Conservation (phyloP, 2,888 invertebrate species). For the Poecilus cupreus region DNA sequence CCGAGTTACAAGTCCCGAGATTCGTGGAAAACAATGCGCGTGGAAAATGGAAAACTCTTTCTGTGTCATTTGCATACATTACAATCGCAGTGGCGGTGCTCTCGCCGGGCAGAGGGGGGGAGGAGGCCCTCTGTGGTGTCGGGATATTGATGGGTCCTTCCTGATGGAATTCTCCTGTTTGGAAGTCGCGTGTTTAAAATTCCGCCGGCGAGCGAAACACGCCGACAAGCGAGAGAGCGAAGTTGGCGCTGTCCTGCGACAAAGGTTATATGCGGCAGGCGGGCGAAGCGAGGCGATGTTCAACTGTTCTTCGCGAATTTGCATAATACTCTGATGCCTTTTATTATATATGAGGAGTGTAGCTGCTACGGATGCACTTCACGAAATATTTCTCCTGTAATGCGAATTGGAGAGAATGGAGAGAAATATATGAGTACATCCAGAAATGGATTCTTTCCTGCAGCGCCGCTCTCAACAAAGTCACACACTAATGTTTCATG, state of each 20-base stretch:
- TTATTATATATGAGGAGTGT: slow-evolving; percentile 39
- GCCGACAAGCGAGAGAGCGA: neutral
- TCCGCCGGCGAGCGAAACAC: slow-evolving; percentile 17
- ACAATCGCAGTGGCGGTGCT: neutral
- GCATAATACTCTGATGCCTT: slow-evolving; percentile 31
- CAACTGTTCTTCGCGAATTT: slow-evolving; percentile 12
- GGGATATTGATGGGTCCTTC: slow-evolving; percentile 32
- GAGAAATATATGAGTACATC: neutral
- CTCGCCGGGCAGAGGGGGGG: neutral
- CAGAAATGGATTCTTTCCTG: slow-evolving; percentile 16
- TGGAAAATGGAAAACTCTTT: slow-evolving; percentile 13
- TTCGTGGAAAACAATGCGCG: neutral
- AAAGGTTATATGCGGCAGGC: slow-evolving; percentile 25
- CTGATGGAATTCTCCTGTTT: slow-evolving; percentile 43
- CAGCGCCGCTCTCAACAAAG: neutral
- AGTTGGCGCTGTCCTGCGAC: slow-evolving; percentile 9
- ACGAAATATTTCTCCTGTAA: slow-evolving; percentile 10
- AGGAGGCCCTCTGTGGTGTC: neutral
- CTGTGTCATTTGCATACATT: slow-evolving; percentile 1
- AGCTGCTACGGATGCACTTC: slow-evolving; percentile 26
- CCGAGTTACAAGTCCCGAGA: neutral
- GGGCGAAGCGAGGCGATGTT: neutral
- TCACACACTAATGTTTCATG: too few relatives aligned
- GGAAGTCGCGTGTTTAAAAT: slow-evolving; percentile 30
- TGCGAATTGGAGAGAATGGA: slow-evolving; percentile 1